phyloP scores from a whole-genome alignment of 2,888 invertebrate species.

The Nemotelus pantherinus region DNA sequence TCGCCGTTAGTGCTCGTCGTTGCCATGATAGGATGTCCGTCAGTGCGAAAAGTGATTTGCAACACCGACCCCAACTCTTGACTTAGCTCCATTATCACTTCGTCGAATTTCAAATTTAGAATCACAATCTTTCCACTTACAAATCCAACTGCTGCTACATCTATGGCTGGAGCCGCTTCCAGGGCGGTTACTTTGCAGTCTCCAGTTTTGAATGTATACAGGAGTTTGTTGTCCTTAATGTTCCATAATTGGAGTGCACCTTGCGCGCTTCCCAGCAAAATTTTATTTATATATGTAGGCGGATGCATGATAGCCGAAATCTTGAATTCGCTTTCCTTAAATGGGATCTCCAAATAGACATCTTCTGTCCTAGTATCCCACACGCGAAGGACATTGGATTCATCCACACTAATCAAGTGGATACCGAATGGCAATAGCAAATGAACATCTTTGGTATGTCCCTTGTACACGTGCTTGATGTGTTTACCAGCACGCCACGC shows the following conservation, averaged over 20 bases:
- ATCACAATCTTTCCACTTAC: constrained; percentile 83
- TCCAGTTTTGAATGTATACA: constrained; percentile 84
- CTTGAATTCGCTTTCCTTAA: constrained; percentile 75
- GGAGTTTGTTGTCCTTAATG: constrained; percentile 77
- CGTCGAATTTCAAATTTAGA: constrained; percentile 87
- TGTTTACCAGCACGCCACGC: constrained; percentile 91
- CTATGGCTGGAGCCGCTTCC: constrained; percentile 90
- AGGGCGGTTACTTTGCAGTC: constrained; percentile 75
- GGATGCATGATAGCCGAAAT: constrained; percentile 91
- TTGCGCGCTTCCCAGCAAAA: constrained; percentile 86
- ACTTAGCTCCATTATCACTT: constrained; percentile 81
- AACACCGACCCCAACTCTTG: constrained; percentile 94
- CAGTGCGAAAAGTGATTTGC: constrained; percentile 85
- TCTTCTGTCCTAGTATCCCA: constrained; percentile 86
- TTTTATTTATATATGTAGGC: constrained; percentile 92
- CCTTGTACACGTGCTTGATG: constrained; percentile 80
- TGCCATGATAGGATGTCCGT: constrained; percentile 86
- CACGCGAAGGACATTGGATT: constrained; percentile 77
- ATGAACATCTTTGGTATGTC: constrained; percentile 78
- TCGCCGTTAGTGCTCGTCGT: constrained; percentile 85
- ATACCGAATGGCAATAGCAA: constrained; percentile 84
- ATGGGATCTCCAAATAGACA: constrained; percentile 74
- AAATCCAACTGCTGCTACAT: constrained; percentile 90
- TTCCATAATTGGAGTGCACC: constrained; percentile 92
- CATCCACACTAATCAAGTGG: constrained; percentile 88